Conservation (phyloP, 2,888 invertebrate species). For the Dolichomitus sp. region DNA sequence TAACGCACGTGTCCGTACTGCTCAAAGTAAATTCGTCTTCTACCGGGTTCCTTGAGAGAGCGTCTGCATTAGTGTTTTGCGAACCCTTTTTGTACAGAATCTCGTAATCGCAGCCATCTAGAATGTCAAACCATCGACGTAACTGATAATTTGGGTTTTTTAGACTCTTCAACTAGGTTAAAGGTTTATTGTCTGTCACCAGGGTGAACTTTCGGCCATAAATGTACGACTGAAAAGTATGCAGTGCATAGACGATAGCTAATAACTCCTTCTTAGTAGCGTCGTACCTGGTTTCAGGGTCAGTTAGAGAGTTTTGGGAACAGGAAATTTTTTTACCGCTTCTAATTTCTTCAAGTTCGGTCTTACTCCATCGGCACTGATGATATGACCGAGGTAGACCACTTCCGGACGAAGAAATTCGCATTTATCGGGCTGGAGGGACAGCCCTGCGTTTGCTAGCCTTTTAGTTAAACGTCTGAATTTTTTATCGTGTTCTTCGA, state of each 20-base stretch:
- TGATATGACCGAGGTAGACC: constrained; percentile 73
- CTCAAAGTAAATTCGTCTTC: background rate
- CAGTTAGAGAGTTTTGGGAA: constrained; percentile 69
- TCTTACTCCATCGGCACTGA: constrained; percentile 69
- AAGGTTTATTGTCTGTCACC: constrained; percentile 75
- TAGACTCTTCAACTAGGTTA: constrained; percentile 72
- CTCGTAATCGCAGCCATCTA: constrained; percentile 70
- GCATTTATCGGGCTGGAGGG: constrained; percentile 53
- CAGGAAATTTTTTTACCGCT: constrained; percentile 55
- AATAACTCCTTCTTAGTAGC: constrained; percentile 60
- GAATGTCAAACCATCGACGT: constrained; percentile 72
- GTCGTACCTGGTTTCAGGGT: constrained; percentile 74
- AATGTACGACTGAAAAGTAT: constrained; percentile 77
- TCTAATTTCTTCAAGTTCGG: constrained; percentile 71
- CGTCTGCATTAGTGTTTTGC: background rate
- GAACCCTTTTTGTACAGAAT: background rate
- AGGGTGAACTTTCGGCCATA: constrained; percentile 76
- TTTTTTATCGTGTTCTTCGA: constrained; percentile 36
- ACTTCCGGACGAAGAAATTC: constrained; percentile 68
- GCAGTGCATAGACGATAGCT: constrained; percentile 76
- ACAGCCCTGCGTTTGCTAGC: constrained; percentile 1
- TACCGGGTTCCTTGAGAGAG: constrained; percentile 6
- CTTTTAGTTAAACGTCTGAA: constrained; percentile 12
- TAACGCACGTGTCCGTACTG: background rate
- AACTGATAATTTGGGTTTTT: constrained; percentile 74